phyloP scores from a whole-genome alignment of 2,113 vertebrate species.

The Microtus oregoni region DNA sequence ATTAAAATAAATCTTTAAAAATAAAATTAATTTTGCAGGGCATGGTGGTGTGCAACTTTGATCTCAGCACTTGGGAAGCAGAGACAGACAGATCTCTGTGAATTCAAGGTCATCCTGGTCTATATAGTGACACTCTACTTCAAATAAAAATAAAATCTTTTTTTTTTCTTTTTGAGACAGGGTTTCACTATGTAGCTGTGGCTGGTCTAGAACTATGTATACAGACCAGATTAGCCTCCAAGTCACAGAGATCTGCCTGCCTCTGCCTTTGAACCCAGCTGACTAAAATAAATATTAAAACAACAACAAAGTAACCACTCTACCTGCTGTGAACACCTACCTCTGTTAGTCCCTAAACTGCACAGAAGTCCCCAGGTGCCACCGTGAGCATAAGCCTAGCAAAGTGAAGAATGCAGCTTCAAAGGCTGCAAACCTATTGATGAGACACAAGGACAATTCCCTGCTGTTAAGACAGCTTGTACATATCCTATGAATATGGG shows the following conservation, averaged over 20 bases:
- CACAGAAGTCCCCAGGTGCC: not conserved
- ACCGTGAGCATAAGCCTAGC: not conserved
- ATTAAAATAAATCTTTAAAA: not conserved
- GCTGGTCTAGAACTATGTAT: not conserved
- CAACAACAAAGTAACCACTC: not conserved
- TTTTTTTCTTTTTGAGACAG: not conserved
- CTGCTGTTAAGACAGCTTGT: not conserved
- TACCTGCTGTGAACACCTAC: not conserved
- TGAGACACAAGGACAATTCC: not conserved
- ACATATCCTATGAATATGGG: not conserved
- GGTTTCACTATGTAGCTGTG: not conserved
- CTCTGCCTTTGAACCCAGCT: not conserved
- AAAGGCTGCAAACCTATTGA: constrained; percentile 8
- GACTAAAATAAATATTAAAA: not conserved
- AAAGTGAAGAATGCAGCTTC: not conserved
- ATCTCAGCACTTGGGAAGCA: not conserved
- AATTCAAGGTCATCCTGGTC: not conserved
- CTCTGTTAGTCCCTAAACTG: not conserved
- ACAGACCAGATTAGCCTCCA: not conserved
- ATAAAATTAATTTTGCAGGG: not conserved
- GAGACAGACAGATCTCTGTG: not conserved
- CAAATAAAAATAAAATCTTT: not conserved
- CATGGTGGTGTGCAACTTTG: not conserved
- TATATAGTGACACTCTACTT: not conserved
- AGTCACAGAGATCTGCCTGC: not conserved